Evolutionary conservation across 1,140 invertebrate genomes (phyloP), one percentile per base, ranked within the genome.

Genomic region (Zaprionus davidi): DNA sequence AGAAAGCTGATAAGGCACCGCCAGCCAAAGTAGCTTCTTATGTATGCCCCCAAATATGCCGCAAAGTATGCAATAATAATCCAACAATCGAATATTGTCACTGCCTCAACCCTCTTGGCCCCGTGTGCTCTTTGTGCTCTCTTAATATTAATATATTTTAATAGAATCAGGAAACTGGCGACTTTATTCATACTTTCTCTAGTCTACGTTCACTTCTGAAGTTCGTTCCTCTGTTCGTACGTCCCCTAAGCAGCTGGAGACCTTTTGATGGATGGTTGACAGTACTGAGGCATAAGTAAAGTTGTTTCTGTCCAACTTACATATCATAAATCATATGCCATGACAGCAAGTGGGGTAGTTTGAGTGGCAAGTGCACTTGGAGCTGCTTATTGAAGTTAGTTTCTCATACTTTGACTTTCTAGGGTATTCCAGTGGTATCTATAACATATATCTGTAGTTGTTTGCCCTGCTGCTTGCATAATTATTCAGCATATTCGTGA

Each of bases 61-160:
- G 64, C 58, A 72, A 81, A 79, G 76, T 72, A 76, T 81, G 76
- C 76, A 81, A 78, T 69, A 76, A 69, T 76, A 79, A 57, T 72
- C 69, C 65, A 63, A 79, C 78, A 82, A 79, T 82, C 74, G 79
- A 77, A 82, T 17, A 46, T 77, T 79, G 79, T 70, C 76, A 76
- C 72, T 49, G 41, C 53, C 12, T 24, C 46, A 22, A 12, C 3
- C 20, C 12, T 7, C 41, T 2, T 46, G 41, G 36, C 36, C 7
- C n/a, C n/a, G n/a, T 46, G 12, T 12, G 12, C 41, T 69, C 38
- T 44, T 60, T 68, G n/a, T 49, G 71, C 72, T 79, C 71, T 81
- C 67, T 53, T 53, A 24, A 53, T 26, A 56, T 31, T 66, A 81
- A 81, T 79, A 81, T 81, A 81, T 81, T 81, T 81, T 81, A 79